Percentiles rank a stretch among this genome's conserved stretches.
Conservation (phyloP, 2,797 vertebrate species). For the Hypotaenidia philippensis region DNA sequence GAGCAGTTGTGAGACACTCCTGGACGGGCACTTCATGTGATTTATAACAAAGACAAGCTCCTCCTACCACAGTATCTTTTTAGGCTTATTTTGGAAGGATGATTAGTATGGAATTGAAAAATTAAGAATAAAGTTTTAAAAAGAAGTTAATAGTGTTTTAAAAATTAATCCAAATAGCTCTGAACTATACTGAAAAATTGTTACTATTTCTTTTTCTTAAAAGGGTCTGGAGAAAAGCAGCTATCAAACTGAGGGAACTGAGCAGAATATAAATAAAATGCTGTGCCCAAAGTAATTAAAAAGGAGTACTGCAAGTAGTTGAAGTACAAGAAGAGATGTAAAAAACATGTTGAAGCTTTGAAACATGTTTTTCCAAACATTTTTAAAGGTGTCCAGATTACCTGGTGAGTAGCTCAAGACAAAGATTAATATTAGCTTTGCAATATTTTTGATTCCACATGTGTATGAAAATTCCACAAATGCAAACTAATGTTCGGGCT, state of each 20-base stretch:
- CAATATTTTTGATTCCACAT: neutral
- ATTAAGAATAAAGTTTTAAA: neutral
- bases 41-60: neutral
- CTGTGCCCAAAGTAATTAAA: neutral
- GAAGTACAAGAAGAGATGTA: neutral
- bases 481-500: neutral
- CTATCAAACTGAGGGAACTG: neutral
- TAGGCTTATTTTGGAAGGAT: neutral
- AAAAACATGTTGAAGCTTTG: neutral
- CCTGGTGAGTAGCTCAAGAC: neutral
- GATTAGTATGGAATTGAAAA: neutral
- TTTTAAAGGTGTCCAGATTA: neutral
- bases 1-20: neutral
- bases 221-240: neutral
- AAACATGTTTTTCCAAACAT: neutral
- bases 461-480: neutral
- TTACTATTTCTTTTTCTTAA: neutral
- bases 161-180: neutral
- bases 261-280: neutral
- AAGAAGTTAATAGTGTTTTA: neutral
- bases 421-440: neutral
- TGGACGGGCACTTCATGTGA: rapidly evolving
- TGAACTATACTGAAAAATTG: neutral
- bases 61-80: neutral
- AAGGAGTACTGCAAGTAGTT: neutral